A percentile compares a stretch with the other conserved stretches of the same genome.
phyloP scores from a whole-genome alignment of 2,797 vertebrate genomes.

The Pangasius djambal region DNA sequence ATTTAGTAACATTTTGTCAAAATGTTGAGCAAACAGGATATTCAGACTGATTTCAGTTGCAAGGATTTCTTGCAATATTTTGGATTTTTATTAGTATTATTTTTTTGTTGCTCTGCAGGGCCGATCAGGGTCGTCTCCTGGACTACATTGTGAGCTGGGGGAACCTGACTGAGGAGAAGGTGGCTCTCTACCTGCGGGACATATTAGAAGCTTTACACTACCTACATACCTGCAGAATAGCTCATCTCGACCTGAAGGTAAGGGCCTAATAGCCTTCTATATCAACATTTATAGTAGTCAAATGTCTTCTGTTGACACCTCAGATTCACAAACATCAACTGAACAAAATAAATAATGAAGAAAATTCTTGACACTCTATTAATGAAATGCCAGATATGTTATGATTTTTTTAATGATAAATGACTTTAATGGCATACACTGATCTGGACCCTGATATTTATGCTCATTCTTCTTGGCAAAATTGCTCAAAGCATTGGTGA shows the following conservation, averaged over 20 bases:
- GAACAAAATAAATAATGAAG: neutral
- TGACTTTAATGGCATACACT: too few relatives aligned
- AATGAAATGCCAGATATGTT: neutral
- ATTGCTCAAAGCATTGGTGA: too few relatives aligned
- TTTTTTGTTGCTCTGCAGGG: slow-evolving; percentile 70
- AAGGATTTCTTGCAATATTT: neutral
- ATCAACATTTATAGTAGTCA: neutral
- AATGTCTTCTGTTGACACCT: neutral
- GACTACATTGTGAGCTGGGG: slow-evolving; percentile 96
- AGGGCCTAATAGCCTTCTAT: slow-evolving; percentile 44
- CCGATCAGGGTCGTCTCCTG: slow-evolving; percentile 93
- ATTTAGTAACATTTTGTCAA: neutral
- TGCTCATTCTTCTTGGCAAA: too few relatives aligned
- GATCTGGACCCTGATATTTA: too few relatives aligned
- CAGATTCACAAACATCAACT: neutral
- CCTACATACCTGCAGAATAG: slow-evolving; percentile 94
- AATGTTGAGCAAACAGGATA: neutral
- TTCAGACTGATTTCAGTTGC: neutral
- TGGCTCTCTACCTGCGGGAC: slow-evolving; percentile 87
- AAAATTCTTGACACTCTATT: neutral
- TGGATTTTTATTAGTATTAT: neutral
- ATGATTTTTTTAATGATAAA: neutral
- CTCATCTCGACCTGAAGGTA: slow-evolving; percentile 96
- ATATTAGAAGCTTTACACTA: slow-evolving; percentile 96
- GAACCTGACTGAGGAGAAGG: slow-evolving; percentile 95